phyloP scores from a whole-genome alignment of 2,888 invertebrate genomes.

The Drosophila pseudotalamancana region DNA sequence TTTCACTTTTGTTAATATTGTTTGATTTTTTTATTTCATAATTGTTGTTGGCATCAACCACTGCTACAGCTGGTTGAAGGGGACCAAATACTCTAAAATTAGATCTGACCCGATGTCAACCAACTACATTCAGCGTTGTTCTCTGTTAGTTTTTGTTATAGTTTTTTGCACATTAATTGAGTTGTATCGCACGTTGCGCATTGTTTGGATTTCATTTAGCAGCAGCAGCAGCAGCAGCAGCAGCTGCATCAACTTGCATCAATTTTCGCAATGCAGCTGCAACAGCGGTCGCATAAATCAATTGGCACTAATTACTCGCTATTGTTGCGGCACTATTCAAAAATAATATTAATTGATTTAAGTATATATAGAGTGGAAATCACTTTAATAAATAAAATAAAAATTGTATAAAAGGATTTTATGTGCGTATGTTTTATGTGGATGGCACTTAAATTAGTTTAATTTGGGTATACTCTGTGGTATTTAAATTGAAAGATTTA shows the following conservation, averaged over 20 bases:
- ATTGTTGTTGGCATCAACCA: slow-evolving; percentile 81
- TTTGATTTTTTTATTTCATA: neutral
- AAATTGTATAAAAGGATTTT: neutral
- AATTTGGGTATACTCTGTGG: no score
- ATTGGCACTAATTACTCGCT: slow-evolving; percentile 62
- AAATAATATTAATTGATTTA: slow-evolving; percentile 62
- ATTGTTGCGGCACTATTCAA: slow-evolving; percentile 50
- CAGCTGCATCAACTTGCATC: slow-evolving; percentile 17
- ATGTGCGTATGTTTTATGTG: no score
- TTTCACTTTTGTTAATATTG: neutral
- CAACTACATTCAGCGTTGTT: slow-evolving; percentile 86
- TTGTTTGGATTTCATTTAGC: slow-evolving; percentile 70
- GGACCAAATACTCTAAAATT: slow-evolving; percentile 88
- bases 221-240: slow-evolving; percentile 14
- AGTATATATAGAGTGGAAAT: no score
- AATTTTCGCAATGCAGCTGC: slow-evolving; percentile 42
- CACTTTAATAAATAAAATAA: slow-evolving; percentile 15
- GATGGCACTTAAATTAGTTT: no score
- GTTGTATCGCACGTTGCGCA: slow-evolving; percentile 42
- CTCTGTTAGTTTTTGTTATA: slow-evolving; percentile 9
- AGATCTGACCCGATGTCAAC: slow-evolving; percentile 90
- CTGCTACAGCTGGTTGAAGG: slow-evolving; percentile 91
- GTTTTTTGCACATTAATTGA: slow-evolving; percentile 46
- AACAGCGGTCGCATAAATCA: slow-evolving; percentile 60
- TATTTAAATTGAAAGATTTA: no score